Evolutionary conservation across 2,888 invertebrate genomes (phyloP), one percentile per base, ranked within the genome.

Genomic region (Acanthacorydalis orientalis): DNA sequence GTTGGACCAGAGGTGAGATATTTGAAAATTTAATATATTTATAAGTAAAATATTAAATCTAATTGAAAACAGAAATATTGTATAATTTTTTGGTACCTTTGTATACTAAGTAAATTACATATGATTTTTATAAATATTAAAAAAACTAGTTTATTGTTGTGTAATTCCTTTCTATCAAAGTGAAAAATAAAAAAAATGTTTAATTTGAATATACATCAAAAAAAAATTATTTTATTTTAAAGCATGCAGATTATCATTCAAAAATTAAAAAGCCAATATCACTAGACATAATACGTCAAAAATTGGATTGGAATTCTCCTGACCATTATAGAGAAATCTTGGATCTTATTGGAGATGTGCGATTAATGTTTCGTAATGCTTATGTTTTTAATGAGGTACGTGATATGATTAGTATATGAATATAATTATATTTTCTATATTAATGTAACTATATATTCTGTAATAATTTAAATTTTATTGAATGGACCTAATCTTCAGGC

Each of bases 341-440:
- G 57, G 78, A 83, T 55, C 82, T 91, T 64, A 74, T 92, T 49
- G 69, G 75, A 48, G 92, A 93, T 68, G 77, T 86, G 53, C 76
- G 87, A 49, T 73, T 85, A 57, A 81, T 93, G 64, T 91, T 93
- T 69, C 80, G 78, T 63, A 91, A 91, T 70, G 92, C 90, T 38
- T 84, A 81, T 62, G 71, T 73, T 15, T 90, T 81, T 66, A 89
- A 91, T 70, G 75, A 82, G 62, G 91, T 90, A 67, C 73, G 77
- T 70, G 47, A 50, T 50, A 42, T 43, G 49, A 44, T 15, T 14
- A 10, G 43, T 23, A 14, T 40, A n/a, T n/a, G 14, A 43, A 44
- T 33, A 42, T 32, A 41, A 37, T n/a, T n/a, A n/a, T n/a, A n/a
- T n/a, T n/a, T n/a, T n/a, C n/a, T n/a, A n/a, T n/a, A n/a, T n/a